Percentiles rank a stretch among this genome's conserved stretches.
Conservation (phyloP, 2,113 vertebrate species). For the Dinomys branickii region DNA sequence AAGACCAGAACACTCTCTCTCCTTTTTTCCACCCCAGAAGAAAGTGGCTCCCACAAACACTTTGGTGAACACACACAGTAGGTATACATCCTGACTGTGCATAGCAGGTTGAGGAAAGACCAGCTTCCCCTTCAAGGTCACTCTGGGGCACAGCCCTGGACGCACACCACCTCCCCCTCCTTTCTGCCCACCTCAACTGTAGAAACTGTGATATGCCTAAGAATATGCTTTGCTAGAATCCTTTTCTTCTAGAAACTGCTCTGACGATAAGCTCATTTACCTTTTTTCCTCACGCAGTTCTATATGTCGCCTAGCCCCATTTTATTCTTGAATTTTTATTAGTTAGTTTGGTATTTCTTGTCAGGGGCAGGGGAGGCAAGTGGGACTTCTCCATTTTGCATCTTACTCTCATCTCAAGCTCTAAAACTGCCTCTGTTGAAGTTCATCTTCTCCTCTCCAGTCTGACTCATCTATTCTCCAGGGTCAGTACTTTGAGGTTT, state of each 20-base stretch:
- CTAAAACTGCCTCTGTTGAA: background rate
- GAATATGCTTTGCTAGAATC: background rate
- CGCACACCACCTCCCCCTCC: background rate
- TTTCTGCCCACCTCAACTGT: background rate
- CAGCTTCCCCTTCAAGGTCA: background rate
- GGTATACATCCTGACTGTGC: background rate
- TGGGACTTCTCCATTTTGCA: background rate
- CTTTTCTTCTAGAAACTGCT: background rate
- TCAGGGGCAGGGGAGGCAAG: background rate
- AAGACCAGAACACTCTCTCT: background rate
- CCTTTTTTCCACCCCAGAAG: background rate
- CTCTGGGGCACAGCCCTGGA: background rate
- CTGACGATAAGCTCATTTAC: background rate
- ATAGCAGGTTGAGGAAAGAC: background rate
- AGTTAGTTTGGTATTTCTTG: background rate
- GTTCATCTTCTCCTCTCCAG: background rate
- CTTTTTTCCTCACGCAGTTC: background rate
- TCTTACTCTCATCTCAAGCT: background rate
- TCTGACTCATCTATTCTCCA: background rate
- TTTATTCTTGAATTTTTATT: background rate
- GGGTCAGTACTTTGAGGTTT: background rate
- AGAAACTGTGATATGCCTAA: background rate
- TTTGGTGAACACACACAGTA: background rate
- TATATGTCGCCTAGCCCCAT: background rate
- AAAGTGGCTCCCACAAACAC: background rate